Evolutionary conservation across 2,888 invertebrate species (phyloP).

Genomic region (Amphipoea lucens): DNA sequence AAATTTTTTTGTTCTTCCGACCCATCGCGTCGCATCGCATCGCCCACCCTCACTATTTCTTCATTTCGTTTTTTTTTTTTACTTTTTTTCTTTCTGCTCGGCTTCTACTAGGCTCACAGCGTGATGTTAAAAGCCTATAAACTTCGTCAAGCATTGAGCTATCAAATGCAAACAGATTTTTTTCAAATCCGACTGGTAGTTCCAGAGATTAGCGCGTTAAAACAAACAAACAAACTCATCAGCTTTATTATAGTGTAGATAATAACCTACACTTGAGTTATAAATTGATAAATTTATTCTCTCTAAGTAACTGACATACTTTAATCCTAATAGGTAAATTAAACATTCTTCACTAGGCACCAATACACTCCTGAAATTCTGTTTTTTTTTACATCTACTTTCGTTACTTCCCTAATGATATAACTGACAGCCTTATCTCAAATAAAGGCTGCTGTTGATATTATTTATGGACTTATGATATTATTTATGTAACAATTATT

Average conservation of each 20-base stretch:
- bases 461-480: not conserved
- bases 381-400: not conserved
- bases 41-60: not conserved
- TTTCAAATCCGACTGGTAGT: not conserved
- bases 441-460: not conserved
- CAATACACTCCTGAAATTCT: not conserved
- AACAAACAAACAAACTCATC: not conserved
- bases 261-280: not conserved
- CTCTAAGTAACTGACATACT: not conserved
- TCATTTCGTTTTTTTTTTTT: not conserved
- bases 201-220: not conserved
- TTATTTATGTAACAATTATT: not conserved
- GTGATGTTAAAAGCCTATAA: not conserved
- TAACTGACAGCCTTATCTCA: not conserved
- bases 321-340: not conserved
- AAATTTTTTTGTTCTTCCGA: not conserved
- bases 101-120: no score
- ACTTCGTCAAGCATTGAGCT: no score
- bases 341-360: not conserved
- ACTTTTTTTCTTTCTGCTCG: not conserved
- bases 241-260: not conserved
- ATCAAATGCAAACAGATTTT: not conserved
- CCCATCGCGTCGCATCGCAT: not conserved
- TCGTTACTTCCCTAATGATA: not conserved
- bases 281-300: not conserved